Base-by-base conservation (phyloP, 2,888 invertebrate genomes). In the Hydrotaea diabolus region DNA sequence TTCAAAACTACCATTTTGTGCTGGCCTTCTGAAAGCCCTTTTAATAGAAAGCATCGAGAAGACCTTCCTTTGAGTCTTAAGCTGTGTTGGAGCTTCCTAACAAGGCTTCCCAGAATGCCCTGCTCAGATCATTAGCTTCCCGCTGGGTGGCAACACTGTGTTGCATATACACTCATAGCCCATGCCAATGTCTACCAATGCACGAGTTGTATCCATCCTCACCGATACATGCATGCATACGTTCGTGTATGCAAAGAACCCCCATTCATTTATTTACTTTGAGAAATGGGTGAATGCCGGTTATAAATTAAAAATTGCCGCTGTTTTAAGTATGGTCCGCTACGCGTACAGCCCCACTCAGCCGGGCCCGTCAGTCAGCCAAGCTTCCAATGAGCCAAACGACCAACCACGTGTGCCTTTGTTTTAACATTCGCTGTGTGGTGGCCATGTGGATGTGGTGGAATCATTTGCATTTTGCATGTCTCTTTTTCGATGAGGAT, bases 401-500 rank as follows among this genome's bases (percentile, higher is more conserved):
- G 55, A 43, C 26, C 78, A 81, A 78, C 84, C 84, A 84, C 81
- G 81, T 84, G 81, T 81, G 78, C 72, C 75, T 84, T 64, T 62
- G 39, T 80, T 17, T 13, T 79, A 17, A 80, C 23, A 39, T 57
- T 31, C 23, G 43, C 71, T 77, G 31, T 53, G 62, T 46, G 46
- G 59, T 79, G 49, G 64, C 31, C 36, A 59, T 79, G 75, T 73
- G 53, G 49, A 81, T 81, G 75, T 82, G 77, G 59, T 73, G 82
- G 87, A 89, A 88, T 91, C 90, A 90, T 91, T 90, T 90, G 90
- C 91, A 90, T 90, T 88, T 90, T 87, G 88, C 55, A 79, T 62
- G 69, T 23, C 66, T 43, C 46, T 13, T 13, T 15, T 46, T n/a
- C n/a, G n/a, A n/a, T n/a, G n/a, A n/a, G n/a, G n/a, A n/a, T 19